Evolutionary conservation across 1,140 invertebrate species (phyloP).

Genomic region (Rhizoglyphus robini): DNA sequence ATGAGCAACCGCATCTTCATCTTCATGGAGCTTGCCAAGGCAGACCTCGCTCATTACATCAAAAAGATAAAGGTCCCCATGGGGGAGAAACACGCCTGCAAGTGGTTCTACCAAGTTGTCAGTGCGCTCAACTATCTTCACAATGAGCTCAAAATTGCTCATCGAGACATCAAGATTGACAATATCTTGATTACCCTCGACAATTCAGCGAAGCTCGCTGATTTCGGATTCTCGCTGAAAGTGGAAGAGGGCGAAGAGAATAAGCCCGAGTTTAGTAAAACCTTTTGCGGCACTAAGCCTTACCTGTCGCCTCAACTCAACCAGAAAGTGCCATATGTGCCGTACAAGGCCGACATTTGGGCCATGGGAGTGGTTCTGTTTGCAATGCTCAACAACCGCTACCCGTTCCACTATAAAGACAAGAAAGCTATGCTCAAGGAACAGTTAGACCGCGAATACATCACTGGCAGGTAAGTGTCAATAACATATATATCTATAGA

Average conservation of each 20-base stretch:
- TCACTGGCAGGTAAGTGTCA: not conserved
- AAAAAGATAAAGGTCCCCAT: slow-evolving; percentile 16
- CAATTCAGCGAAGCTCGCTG: slow-evolving; percentile 18
- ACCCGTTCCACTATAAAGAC: slow-evolving; percentile 37
- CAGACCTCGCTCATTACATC: slow-evolving; percentile 9
- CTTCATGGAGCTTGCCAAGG: slow-evolving; percentile 23
- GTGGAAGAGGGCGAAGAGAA: slow-evolving; percentile 3
- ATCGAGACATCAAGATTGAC: slow-evolving; percentile 22
- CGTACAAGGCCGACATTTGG: slow-evolving; percentile 29
- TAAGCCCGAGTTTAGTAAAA: slow-evolving; percentile 5
- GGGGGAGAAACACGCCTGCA: not conserved
- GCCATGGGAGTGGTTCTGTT: slow-evolving; percentile 31
- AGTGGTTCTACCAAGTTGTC: slow-evolving; percentile 17
- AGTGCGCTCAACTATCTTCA: slow-evolving; percentile 18
- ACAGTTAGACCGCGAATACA: slow-evolving; percentile 25
- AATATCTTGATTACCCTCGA: slow-evolving; percentile 20
- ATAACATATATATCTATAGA: not conserved
- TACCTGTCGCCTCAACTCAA: slow-evolving; percentile 29
- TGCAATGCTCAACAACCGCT: slow-evolving; percentile 30
- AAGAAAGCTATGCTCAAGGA: slow-evolving; percentile 35
- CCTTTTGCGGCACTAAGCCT: slow-evolving; percentile 22
- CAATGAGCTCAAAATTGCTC: slow-evolving; percentile 5
- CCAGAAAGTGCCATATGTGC: slow-evolving; percentile 27
- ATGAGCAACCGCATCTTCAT: slow-evolving; percentile 18
- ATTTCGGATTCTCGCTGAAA: slow-evolving; percentile 23